Evolutionary conservation across 2,113 vertebrate genomes (phyloP).

Genomic region (Pachycephala philippinensis): DNA sequence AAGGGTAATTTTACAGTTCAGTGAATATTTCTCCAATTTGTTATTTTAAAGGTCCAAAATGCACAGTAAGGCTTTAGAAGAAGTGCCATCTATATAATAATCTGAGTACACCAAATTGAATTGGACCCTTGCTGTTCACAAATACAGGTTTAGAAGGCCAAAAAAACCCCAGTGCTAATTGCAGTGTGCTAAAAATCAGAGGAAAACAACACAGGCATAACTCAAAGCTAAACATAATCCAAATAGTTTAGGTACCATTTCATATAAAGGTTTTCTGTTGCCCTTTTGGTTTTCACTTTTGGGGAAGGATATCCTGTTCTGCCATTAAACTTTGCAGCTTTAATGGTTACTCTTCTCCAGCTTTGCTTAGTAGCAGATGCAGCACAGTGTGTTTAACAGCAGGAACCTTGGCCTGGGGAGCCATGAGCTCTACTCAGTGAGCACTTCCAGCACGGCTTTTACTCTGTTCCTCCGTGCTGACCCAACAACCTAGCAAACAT

Average conservation of each 20-base stretch:
- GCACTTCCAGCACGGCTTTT: not conserved
- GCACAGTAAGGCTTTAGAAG: not conserved
- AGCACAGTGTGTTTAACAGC: not conserved
- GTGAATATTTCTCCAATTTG: not conserved
- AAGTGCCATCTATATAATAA: not conserved
- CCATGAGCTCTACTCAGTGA: not conserved
- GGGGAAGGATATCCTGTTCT: not conserved
- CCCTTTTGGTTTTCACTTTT: not conserved
- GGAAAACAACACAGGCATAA: not conserved
- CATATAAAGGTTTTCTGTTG: not conserved
- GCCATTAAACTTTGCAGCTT: not conserved
- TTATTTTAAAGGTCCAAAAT: not conserved
- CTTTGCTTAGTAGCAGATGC: not conserved
- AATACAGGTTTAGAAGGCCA: not conserved
- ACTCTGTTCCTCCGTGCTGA: not conserved
- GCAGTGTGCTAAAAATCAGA: not conserved
- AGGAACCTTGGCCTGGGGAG: not conserved
- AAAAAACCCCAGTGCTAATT: not conserved
- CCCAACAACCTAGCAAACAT: slow-evolving; percentile 34
- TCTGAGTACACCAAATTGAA: not conserved
- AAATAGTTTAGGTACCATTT: not conserved
- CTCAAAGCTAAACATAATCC: not conserved
- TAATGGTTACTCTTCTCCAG: not conserved
- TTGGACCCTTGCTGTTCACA: not conserved
- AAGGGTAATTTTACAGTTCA: not conserved